Evolutionary conservation across 2,888 invertebrate genomes (phyloP).

Genomic region (Scrobipalpa costella): DNA sequence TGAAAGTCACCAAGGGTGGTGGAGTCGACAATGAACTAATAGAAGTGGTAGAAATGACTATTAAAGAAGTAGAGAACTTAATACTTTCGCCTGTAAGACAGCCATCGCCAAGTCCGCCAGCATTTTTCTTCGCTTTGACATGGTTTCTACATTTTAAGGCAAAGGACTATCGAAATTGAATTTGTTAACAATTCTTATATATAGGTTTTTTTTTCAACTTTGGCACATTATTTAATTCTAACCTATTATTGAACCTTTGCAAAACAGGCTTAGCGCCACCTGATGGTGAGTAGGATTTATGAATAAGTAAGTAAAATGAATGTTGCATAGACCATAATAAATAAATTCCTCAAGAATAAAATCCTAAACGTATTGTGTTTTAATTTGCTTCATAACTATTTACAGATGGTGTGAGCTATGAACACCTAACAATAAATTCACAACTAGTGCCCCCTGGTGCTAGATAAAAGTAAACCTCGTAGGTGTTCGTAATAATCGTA

Average conservation of each 20-base stretch:
- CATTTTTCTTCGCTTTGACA: constrained; percentile 14
- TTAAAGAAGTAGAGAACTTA: constrained; percentile 16
- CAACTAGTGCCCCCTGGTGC: too few relatives aligned
- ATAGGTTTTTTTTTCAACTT: background rate
- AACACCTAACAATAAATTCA: too few relatives aligned
- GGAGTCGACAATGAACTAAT: constrained; percentile 15
- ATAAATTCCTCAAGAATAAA: too few relatives aligned
- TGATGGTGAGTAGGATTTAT: background rate
- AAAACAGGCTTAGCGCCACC: background rate
- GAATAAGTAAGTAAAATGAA: too few relatives aligned
- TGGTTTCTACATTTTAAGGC: constrained; percentile 21
- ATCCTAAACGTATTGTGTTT: too few relatives aligned
- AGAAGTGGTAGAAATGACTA: constrained; percentile 18
- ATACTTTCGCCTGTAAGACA: background rate
- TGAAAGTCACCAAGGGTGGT: constrained; percentile 83
- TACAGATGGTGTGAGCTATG: too few relatives aligned
- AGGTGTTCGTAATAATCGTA: too few relatives aligned
- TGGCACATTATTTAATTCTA: background rate
- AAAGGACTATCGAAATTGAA: constrained; percentile 7
- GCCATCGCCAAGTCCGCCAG: constrained; percentile 18
- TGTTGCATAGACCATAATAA: too few relatives aligned
- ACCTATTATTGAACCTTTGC: too few relatives aligned
- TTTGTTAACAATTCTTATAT: too few relatives aligned
- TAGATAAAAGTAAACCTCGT: too few relatives aligned
- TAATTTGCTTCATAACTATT: too few relatives aligned